These are phyloP conservation scores for Smutsia temminckii DNA, from an alignment of 2,797 vertebrate genomes.

Conservation along the genomic window DNA sequence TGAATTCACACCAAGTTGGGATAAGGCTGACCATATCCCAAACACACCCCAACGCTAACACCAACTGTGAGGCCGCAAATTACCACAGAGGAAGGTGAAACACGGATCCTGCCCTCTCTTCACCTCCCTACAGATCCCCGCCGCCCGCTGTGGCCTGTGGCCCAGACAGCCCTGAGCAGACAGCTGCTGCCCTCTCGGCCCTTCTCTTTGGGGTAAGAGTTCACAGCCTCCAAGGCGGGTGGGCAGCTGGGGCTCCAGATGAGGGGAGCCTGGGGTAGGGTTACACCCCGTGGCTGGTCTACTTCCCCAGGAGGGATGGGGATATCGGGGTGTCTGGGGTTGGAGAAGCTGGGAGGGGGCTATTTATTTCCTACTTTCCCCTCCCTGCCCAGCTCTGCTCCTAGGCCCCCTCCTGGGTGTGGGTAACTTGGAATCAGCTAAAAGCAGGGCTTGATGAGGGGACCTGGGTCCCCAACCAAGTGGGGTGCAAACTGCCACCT, in stretches of 20 bases:
- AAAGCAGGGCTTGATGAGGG: neutral
- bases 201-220: constrained; percentile 31
- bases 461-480: neutral
- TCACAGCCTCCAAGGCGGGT: constrained; percentile 24
- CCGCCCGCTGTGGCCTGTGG: neutral
- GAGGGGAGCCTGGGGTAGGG: constrained; percentile 63
- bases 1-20: neutral
- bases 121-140: neutral
- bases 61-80: constrained; percentile 39
- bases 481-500: neutral
- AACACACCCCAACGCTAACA: neutral
- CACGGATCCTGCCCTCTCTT: neutral
- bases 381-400: neutral
- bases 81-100: constrained; percentile 32
- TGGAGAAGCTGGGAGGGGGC: neutral
- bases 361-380: neutral
- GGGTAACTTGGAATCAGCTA: neutral
- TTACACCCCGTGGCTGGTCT: constrained; percentile 57
- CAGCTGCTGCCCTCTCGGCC: constrained; percentile 63
- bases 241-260: constrained; percentile 76
- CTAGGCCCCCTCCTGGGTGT: neutral
- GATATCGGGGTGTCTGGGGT: neutral
- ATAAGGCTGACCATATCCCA: neutral
- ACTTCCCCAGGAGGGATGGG: constrained; percentile 22
- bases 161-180: constrained; percentile 19